phyloP scores from a whole-genome alignment of 2,797 vertebrate species.

The Poecilia picta region DNA sequence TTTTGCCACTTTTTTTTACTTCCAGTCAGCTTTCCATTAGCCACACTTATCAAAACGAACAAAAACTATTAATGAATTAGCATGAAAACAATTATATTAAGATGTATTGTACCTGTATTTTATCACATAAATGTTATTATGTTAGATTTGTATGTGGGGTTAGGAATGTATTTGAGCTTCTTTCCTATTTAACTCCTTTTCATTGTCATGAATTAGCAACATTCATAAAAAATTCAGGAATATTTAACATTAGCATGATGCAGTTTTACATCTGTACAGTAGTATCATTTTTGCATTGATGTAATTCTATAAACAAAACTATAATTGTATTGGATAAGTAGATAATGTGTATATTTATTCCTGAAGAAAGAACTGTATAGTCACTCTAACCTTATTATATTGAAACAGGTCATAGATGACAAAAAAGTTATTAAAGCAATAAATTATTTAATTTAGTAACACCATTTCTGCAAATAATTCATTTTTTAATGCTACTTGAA shows the following conservation, averaged over 20 bases:
- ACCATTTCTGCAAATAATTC: neutral
- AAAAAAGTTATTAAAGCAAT: slow-evolving; percentile 23
- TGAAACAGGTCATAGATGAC: slow-evolving; percentile 36
- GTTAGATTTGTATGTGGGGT: neutral
- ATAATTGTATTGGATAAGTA: neutral
- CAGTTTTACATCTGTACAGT: neutral
- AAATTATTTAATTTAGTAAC: neutral
- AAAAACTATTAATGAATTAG: neutral
- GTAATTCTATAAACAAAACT: neutral
- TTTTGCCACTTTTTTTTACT: neutral
- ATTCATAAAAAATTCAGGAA: neutral
- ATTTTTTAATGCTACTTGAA: neutral
- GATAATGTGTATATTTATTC: neutral
- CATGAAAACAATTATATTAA: neutral
- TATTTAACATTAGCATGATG: neutral
- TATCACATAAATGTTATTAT: no score
- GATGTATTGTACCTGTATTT: neutral
- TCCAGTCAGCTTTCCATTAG: neutral
- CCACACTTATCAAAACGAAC: no score
- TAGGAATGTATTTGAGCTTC: neutral
- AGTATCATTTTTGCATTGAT: slow-evolving; percentile 3
- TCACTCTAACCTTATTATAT: slow-evolving; percentile 23
- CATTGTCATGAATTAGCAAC: neutral
- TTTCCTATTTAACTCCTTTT: neutral
- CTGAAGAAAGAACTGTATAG: no score